Evolutionary conservation across 1,140 invertebrate genomes (phyloP), one percentile per base, ranked within the genome.

Genomic region (Musca vetustissima): DNA sequence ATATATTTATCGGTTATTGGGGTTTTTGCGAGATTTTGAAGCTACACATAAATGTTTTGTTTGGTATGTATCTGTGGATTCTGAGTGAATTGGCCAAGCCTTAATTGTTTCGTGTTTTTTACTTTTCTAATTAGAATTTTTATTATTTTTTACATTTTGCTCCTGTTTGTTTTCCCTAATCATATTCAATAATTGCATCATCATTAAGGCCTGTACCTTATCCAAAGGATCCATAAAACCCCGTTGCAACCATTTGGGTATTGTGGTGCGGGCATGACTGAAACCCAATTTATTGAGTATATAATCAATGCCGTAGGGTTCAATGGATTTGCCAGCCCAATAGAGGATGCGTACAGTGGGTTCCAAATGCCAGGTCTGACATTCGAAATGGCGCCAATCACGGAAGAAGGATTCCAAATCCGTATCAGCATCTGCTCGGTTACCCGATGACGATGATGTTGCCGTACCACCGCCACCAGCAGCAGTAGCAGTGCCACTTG

Each of bases 231-330:
- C 98, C 89, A 98, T 95, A 73, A 97, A 94, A 24, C 97, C 97
- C 68, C 98, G 87, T 84, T 99, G 98, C 84, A 98, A 89, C 95
- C 97, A 99, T 85, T 99, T 99, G 19, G 98, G 98, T 80, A 99
- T 99, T 36, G 98, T 99, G 49, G 93, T 96, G 50, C 97, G 87
- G 2, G 98, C 97, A 84, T 99, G 97, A 68, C 92, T 91, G 81
- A 99, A 99, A 14, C 97, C 97, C 7, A 99, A 85, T 83, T 97
- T 97, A 84, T 98, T 95, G 36, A 98, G 86, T 73, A 98, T 97
- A 81, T 96, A 98, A 84, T 99, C 97, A 47, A 98, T 95, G 48
- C 96, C 97, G 76, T 98, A 97, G 1, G 96, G 96, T 83, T 98
- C 96, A 71, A 98, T 97, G 72, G 94, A 93, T 83, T 96, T 95